phyloP scores from a whole-genome alignment of 2,888 invertebrate species.

The Pimpla rufipes region DNA sequence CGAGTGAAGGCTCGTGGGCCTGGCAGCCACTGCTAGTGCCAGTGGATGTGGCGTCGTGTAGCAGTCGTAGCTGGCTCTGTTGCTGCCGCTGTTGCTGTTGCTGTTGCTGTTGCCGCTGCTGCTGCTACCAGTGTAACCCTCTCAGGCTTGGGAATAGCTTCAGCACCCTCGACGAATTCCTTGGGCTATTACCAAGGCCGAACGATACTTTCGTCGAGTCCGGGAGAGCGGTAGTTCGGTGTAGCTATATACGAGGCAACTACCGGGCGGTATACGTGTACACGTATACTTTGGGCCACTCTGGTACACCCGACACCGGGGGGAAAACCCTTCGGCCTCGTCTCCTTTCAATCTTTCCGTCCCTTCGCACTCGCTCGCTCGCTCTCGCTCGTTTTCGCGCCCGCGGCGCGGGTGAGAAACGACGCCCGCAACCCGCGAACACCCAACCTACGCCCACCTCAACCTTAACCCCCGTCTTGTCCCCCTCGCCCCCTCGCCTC shows the following conservation, averaged over 20 bases:
- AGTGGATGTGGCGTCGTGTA: background rate
- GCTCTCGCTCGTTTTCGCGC: no score
- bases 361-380: background rate
- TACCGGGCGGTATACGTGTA: background rate
- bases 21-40: constrained; percentile 25
- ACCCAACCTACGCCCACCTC: constrained; percentile 2
- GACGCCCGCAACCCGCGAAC: constrained; percentile 31
- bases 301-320: constrained; percentile 15
- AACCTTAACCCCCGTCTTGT: no score
- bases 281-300: background rate
- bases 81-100: background rate
- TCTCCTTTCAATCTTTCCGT: constrained; percentile 37
- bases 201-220: constrained; percentile 60
- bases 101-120: background rate
- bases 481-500: background rate
- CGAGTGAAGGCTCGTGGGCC: constrained; percentile 32
- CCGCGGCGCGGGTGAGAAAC: constrained; percentile 29
- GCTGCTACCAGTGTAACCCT: constrained; percentile 37
- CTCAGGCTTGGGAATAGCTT: constrained; percentile 49
- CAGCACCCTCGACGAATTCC: constrained; percentile 62
- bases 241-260: background rate
- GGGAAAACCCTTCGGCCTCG: constrained; percentile 35
- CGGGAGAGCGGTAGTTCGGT: constrained; percentile 14
- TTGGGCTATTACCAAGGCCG: constrained; percentile 60
- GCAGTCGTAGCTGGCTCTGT: background rate